These are phyloP conservation scores for Agrilus biguttatus DNA, from an alignment of 2,888 invertebrate genomes.

Conservation along the genomic window DNA sequence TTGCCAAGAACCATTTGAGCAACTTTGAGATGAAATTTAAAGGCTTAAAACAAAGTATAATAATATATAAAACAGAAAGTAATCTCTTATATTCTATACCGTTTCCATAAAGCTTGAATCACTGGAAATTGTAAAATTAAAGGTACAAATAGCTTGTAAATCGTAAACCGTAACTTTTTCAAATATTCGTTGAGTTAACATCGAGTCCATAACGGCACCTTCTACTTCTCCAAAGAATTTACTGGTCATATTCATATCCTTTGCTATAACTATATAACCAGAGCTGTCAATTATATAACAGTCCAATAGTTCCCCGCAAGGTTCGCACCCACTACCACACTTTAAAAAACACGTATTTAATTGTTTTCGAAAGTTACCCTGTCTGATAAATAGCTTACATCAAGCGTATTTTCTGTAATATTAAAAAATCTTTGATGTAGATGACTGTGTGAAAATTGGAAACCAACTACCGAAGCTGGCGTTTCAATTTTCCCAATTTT, in stretches of 20 bases:
- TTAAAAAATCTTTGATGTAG: conserved; percentile 57
- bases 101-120: conserved; percentile 24
- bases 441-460: conserved; percentile 61
- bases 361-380: not conserved
- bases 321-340: conserved; percentile 4
- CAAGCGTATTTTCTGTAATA: conserved; percentile 39
- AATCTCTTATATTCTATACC: conserved; percentile 19
- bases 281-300: conserved; percentile 89
- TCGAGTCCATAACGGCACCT: conserved; percentile 59
- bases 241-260: conserved; percentile 53
- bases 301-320: conserved; percentile 48
- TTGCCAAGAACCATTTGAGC: conserved; percentile 32
- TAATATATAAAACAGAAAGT: not conserved
- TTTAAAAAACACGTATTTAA: conserved; percentile 8
- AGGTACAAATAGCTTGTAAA: conserved; percentile 66
- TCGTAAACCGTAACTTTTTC: conserved; percentile 66
- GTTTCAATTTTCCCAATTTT: conserved; percentile 61
- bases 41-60: conserved; percentile 27
- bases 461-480: conserved; percentile 80
- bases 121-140: conserved; percentile 25
- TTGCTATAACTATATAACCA: conserved; percentile 70
- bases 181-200: conserved; percentile 58
- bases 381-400: not conserved
- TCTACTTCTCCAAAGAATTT: conserved; percentile 76
- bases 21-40: conserved; percentile 23